A percentile compares a stretch with the other conserved stretches of the same genome.
These are phyloP conservation scores for Fulica atra DNA, from an alignment of 2,113 vertebrate species.

Conservation along the genomic window DNA sequence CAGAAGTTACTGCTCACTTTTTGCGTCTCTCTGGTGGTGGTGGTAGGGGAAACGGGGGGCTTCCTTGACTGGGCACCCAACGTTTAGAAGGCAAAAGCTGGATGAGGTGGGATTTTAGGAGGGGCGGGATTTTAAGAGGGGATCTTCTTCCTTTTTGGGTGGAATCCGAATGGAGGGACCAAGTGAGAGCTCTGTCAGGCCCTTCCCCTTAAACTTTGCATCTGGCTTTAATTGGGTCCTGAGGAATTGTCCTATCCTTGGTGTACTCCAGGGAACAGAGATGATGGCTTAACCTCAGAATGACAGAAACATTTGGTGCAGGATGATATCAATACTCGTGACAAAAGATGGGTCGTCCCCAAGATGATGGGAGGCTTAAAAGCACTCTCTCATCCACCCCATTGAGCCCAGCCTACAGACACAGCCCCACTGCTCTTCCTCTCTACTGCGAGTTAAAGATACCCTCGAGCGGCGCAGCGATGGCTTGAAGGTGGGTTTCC, in stretches of 20 bases:
- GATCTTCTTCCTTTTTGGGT: not conserved
- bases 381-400: not conserved
- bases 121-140: too few species aligned
- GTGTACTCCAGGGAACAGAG: not conserved
- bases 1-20: not conserved
- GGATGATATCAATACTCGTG: not conserved
- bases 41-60: not conserved
- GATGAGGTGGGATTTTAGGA: not conserved
- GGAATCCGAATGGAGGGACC: not conserved
- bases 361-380: not conserved
- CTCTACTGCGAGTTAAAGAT: conserved; percentile 39
- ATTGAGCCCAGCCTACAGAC: conserved; percentile 34
- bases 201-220: not conserved
- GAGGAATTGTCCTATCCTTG: not conserved
- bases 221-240: not conserved
- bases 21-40: not conserved
- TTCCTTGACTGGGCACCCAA: not conserved
- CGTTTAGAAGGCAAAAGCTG: not conserved
- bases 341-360: not conserved
- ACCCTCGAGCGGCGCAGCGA: not conserved
- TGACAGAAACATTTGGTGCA: not conserved
- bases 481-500: conserved; percentile 32
- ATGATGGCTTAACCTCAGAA: not conserved
- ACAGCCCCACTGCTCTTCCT: not conserved
- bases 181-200: not conserved